Percentiles rank a stretch among this genome's conserved stretches.
phyloP scores from a whole-genome alignment of 2,113 vertebrate genomes.

The Pedionomus torquatus region DNA sequence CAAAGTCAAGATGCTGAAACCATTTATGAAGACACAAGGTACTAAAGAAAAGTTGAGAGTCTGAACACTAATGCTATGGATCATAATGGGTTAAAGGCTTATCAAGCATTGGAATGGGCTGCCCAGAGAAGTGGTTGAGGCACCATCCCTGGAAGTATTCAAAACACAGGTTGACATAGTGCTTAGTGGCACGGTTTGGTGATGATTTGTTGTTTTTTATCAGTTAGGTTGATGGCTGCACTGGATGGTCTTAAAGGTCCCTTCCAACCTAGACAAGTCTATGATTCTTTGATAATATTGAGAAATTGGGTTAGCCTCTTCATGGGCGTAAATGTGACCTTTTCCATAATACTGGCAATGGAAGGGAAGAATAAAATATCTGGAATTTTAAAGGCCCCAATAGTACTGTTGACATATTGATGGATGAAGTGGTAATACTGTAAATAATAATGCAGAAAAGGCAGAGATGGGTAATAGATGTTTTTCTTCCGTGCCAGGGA shows the following conservation, averaged over 20 bases:
- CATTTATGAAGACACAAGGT: neutral
- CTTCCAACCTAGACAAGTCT: too few relatives aligned
- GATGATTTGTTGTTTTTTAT: too few relatives aligned
- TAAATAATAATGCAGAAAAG: neutral
- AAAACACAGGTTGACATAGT: too few relatives aligned
- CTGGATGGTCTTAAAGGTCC: too few relatives aligned
- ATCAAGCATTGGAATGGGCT: too few relatives aligned
- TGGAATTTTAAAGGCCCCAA: neutral
- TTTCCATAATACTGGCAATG: neutral
- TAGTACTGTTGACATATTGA: neutral
- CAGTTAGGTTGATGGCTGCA: too few relatives aligned
- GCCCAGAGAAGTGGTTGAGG: too few relatives aligned
- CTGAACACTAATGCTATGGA: neutral
- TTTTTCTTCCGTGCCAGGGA: neutral
- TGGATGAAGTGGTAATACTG: neutral
- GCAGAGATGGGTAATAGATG: neutral
- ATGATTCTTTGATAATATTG: neutral
- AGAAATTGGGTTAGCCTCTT: neutral
- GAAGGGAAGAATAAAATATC: neutral
- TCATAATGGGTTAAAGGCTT: too few relatives aligned
- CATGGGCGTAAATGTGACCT: neutral
- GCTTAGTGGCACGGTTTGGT: too few relatives aligned
- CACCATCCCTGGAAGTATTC: too few relatives aligned
- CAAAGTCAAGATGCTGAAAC: neutral
- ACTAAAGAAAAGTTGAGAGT: neutral